Percentiles rank a stretch among this genome's conserved stretches.
phyloP scores from a whole-genome alignment of 1,140 invertebrate genomes.

The Neodiprion fabricii region DNA sequence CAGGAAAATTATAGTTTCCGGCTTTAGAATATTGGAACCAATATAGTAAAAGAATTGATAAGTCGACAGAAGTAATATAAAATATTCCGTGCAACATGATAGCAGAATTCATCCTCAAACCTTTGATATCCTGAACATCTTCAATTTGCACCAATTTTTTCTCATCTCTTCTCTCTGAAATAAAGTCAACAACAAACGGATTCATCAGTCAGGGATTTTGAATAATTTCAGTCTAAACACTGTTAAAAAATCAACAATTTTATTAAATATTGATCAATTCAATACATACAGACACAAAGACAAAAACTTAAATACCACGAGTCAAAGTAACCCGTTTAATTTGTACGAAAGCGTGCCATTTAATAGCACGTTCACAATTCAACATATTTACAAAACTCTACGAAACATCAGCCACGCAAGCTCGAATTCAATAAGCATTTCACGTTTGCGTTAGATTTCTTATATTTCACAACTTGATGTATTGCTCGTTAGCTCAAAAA shows the following conservation, averaged over 20 bases:
- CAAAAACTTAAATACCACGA: slow-evolving; percentile 25
- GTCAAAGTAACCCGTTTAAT: slow-evolving; percentile 22
- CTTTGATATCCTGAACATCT: slow-evolving; percentile 60
- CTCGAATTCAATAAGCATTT: slow-evolving; percentile 24
- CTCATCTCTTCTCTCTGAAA: slow-evolving; percentile 52
- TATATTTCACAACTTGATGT: not conserved
- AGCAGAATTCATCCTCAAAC: slow-evolving; percentile 43
- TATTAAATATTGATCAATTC: slow-evolving; percentile 33
- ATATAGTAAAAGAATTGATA: not conserved
- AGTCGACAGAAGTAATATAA: not conserved
- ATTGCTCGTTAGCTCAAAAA: slow-evolving; percentile 6
- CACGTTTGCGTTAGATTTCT: slow-evolving; percentile 14
- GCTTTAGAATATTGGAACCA: not conserved
- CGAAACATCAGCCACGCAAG: slow-evolving; percentile 43
- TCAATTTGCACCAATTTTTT: slow-evolving; percentile 47
- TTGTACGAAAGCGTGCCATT: slow-evolving; percentile 33
- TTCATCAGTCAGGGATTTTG: slow-evolving; percentile 24
- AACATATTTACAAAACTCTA: slow-evolving; percentile 26
- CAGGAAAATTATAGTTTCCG: not conserved
- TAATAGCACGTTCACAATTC: slow-evolving; percentile 13
- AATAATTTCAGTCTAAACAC: slow-evolving; percentile 27
- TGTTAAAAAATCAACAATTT: slow-evolving; percentile 32
- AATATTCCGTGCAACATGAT: slow-evolving; percentile 1
- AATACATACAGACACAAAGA: slow-evolving; percentile 26
- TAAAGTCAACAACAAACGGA: slow-evolving; percentile 27